Evolutionary conservation across 37 sponge, comb jelly and placozoan species (phyloP), one percentile per base, ranked within the genome.

Genomic region (Theonella swinhoei): DNA sequence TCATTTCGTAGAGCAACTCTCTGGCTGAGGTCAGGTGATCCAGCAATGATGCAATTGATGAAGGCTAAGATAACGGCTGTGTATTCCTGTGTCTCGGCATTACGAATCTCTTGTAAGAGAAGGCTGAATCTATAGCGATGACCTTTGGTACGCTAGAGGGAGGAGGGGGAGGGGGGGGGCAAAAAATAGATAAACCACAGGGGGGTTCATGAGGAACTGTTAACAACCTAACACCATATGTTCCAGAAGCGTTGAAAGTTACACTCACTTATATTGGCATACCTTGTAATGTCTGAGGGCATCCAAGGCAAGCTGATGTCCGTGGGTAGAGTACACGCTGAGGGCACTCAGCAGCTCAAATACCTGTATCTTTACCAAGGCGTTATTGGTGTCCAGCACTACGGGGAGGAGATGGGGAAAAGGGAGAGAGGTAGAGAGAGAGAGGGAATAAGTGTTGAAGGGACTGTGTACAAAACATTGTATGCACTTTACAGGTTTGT

Each of bases 331-430:
- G 72, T 92, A 95, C 59, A 95, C 62, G 65, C 93, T 93, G 67
- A 97, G 76, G 0, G 93, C 95, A 85, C 91, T 91, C 36, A 97
- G 85, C 78, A 97, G 75, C 78, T 97, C 89, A 68, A 93, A 88
- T 1, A 97, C 83, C 77, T 97, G 98, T 25, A 85, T 88, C 76
- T 97, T 97, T 39, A 97, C 80, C n/a, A 97, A 82, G 0, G 74
- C 81, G 74, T 95, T 97, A 78, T 91, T 91, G n/a, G 95, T 93
- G 60, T 95, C 93, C 69, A 97, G 72, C 47, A 88, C 95, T 95
- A 78, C 65, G 75, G 5, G n/a, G 66, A 71, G 68, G 30, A 37
- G 30, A 70, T n/a, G 28, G n/a, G 24, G 68, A 38, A 42, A 71
- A 64, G 40, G 41, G 40, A 29, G 33, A 64, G 37, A 7, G 42